phyloP scores from a whole-genome alignment of 1,140 invertebrate species.

The Temnothorax longispinosus region DNA sequence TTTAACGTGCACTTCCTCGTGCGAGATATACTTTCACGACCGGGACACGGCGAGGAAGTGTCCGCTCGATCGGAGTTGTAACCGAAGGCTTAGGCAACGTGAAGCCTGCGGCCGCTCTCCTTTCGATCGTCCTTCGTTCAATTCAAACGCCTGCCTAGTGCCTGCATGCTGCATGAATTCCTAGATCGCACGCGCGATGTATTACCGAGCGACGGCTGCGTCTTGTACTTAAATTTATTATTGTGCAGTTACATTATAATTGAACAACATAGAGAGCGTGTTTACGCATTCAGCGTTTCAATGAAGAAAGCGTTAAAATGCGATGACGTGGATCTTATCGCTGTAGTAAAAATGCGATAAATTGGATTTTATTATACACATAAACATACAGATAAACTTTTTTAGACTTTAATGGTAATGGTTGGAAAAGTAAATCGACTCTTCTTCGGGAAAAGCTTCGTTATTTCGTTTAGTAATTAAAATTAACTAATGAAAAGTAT shows the following conservation, averaged over 20 bases:
- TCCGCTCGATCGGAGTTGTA: conserved; percentile 46
- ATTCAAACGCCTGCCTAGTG: conserved; percentile 49
- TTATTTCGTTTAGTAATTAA: background rate
- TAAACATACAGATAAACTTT: background rate
- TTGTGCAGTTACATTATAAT: background rate
- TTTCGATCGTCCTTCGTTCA: conserved; percentile 78
- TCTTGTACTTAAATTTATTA: conserved; percentile 3
- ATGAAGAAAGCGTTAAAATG: background rate
- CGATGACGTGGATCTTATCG: background rate
- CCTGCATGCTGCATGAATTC: conserved; percentile 34
- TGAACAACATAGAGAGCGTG: background rate
- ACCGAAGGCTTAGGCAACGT: conserved; percentile 71
- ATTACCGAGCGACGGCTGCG: background rate
- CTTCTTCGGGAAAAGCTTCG: background rate
- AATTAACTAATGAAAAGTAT: background rate
- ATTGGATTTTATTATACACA: background rate
- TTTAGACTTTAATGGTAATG: background rate
- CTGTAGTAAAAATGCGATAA: background rate
- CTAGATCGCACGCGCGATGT: conserved; percentile 16
- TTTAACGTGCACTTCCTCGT: conserved; percentile 57
- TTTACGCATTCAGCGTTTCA: background rate
- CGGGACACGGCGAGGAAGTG: conserved; percentile 59
- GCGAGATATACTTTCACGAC: conserved; percentile 68
- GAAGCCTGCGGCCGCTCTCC: conserved; percentile 75
- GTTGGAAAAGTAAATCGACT: background rate